Evolutionary conservation across 2,888 invertebrate genomes (phyloP), one percentile per base, ranked within the genome.

Genomic region (Apamea crenata): DNA sequence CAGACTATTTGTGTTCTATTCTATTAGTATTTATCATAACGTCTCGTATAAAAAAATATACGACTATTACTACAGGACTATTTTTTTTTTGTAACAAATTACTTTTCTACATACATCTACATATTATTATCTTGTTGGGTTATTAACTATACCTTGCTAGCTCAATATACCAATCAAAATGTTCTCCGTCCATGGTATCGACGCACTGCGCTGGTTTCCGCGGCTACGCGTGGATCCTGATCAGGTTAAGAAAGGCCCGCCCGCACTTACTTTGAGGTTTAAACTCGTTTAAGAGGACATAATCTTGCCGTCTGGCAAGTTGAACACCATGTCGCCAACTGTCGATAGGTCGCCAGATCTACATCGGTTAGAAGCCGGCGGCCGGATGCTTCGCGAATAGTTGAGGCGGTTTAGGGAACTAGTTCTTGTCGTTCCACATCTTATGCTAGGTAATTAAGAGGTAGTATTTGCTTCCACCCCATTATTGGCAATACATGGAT

Each of bases 1-100:
- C 65, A n/a, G 36, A 56, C 56, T 18, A 56, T 66, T 75, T 56
- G 65, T 66, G n/a, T n/a, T 44, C 32, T 32, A 66, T n/a, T 44
- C 32, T 32, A 66, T 56, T 7, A 50, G 74, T n/a, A 36, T 73
- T 61, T 36, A 59, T 50, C 21, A 36, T 29, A 18, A n/a, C 16
- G 47, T 18, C 36, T 25, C 44, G 1, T 65, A 44, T 32, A 18
- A 36, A 36, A n/a, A n/a, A n/a, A n/a, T n/a, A n/a, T n/a, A n/a
- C n/a, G n/a, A n/a, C n/a, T n/a, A n/a, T n/a, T n/a, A n/a, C n/a
- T n/a, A n/a, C n/a, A n/a, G n/a, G n/a, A n/a, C n/a, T n/a, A n/a
- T n/a, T n/a, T n/a, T n/a, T 36, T 36, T 36, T 36, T 36, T 36
- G 36, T 36, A 21, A 63, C 25, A 65, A n/a, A 18, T 21, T 29